Percentiles rank a stretch among this genome's conserved stretches.
Evolutionary conservation across 1,140 invertebrate species (phyloP).

Genomic region (Drosophila serrata): DNA sequence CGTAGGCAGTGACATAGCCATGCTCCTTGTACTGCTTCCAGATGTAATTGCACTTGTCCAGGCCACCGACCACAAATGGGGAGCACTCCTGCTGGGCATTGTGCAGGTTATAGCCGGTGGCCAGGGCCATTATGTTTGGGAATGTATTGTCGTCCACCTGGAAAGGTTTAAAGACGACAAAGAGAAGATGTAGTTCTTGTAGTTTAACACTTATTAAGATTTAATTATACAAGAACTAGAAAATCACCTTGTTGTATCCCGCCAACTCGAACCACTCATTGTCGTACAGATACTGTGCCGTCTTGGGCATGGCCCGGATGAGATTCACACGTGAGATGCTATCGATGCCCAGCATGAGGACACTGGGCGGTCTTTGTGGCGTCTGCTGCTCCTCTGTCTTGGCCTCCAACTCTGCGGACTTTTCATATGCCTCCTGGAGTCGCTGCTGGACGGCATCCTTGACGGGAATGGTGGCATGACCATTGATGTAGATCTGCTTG

Average conservation of each 20-base stretch:
- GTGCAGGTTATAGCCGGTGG: slow-evolving; percentile 88
- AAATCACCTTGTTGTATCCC: slow-evolving; percentile 86
- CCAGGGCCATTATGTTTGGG: slow-evolving; percentile 92
- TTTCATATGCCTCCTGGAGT: slow-evolving; percentile 24
- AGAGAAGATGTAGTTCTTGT: slow-evolving; percentile 19
- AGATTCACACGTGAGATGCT: slow-evolving; percentile 93
- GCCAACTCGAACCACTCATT: slow-evolving; percentile 86
- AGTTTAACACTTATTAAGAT: background rate
- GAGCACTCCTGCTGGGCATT: slow-evolving; percentile 86
- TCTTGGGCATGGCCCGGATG: slow-evolving; percentile 91
- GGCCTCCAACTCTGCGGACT: background rate
- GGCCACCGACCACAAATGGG: slow-evolving; percentile 85
- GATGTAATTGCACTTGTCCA: slow-evolving; percentile 90
- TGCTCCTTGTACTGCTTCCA: slow-evolving; percentile 91
- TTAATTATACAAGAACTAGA: background rate
- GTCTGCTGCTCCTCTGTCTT: background rate
- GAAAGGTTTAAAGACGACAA: no score
- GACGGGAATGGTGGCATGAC: slow-evolving; percentile 75
- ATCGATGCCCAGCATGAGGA: slow-evolving; percentile 93
- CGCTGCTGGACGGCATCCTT: slow-evolving; percentile 51
- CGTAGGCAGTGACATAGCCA: slow-evolving; percentile 92
- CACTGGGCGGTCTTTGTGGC: slow-evolving; percentile 64
- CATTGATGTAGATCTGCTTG: slow-evolving; percentile 76
- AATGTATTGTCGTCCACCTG: slow-evolving; percentile 92
- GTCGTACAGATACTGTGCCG: slow-evolving; percentile 88